phyloP scores from a whole-genome alignment of 2,888 invertebrate species.

The Anoncus sp. region DNA sequence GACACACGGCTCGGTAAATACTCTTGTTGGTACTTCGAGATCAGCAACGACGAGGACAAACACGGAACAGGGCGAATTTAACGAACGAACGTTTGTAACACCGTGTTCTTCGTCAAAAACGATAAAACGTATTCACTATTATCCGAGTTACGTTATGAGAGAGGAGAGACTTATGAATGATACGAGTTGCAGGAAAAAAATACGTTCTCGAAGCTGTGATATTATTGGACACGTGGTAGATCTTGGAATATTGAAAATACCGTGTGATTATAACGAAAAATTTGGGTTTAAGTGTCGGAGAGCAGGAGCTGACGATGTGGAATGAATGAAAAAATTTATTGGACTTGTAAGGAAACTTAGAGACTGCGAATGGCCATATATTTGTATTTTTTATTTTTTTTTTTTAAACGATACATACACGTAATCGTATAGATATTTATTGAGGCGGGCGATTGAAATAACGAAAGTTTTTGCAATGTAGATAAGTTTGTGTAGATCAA shows the following conservation, averaged over 20 bases:
- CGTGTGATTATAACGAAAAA: conserved; percentile 64
- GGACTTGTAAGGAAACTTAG: too few relatives aligned
- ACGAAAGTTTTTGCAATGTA: neutral
- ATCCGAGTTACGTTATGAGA: conserved; percentile 74
- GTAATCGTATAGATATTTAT: neutral
- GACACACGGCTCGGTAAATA: conserved; percentile 84
- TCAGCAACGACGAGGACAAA: conserved; percentile 83
- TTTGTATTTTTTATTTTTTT: too few relatives aligned
- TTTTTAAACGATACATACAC: neutral
- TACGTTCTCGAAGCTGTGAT: conserved; percentile 72
- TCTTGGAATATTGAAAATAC: conserved; percentile 72
- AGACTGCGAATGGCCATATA: too few relatives aligned
- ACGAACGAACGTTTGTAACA: conserved; percentile 84
- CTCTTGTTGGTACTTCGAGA: conserved; percentile 63
- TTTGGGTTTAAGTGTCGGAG: conserved; percentile 72
- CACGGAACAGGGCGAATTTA: conserved; percentile 85
- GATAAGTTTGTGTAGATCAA: neutral
- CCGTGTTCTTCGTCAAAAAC: conserved; percentile 73
- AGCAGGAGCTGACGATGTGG: conserved; percentile 40
- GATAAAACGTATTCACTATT: conserved; percentile 76
- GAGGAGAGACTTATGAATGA: conserved; percentile 69
- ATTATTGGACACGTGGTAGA: conserved; percentile 76
- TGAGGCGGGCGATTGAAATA: neutral
- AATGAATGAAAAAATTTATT: too few relatives aligned
- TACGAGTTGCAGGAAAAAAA: conserved; percentile 59